Evolutionary conservation across 1,140 invertebrate genomes (phyloP).

Genomic region (Drosophila sproati): DNA sequence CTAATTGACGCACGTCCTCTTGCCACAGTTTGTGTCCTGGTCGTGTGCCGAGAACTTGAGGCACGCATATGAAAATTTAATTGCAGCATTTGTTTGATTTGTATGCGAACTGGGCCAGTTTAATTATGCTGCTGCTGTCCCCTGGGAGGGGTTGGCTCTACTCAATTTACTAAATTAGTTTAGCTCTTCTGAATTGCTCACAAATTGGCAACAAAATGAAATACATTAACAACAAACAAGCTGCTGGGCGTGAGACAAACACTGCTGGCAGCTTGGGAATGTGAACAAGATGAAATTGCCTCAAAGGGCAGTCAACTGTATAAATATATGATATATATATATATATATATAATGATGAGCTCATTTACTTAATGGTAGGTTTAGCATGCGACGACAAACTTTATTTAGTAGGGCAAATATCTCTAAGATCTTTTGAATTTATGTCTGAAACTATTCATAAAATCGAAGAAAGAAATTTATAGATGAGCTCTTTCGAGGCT

Average conservation of each 20-base stretch:
- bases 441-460: too few relatives aligned
- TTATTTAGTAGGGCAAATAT: too few relatives aligned
- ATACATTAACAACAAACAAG: slow-evolving; percentile 34
- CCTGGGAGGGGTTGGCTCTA: slow-evolving; percentile 13
- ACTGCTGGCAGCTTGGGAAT: not conserved
- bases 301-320: not conserved
- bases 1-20: slow-evolving; percentile 74
- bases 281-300: too few relatives aligned
- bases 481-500: not conserved
- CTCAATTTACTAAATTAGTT: slow-evolving; percentile 75
- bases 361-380: too few relatives aligned
- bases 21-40: slow-evolving; percentile 25
- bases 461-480: not conserved
- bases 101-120: not conserved
- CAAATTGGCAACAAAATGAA: slow-evolving; percentile 68
- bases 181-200: slow-evolving; percentile 46
- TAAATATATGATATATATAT: not conserved
- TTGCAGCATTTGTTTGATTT: slow-evolving; percentile 75
- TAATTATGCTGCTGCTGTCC: not conserved
- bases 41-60: slow-evolving; percentile 62
- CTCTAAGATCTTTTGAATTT: not conserved
- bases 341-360: too few relatives aligned
- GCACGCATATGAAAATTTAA: slow-evolving; percentile 66
- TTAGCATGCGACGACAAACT: too few relatives aligned
- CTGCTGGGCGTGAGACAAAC: slow-evolving; percentile 1